A percentile compares a stretch with the other conserved stretches of the same genome.
Conservation (phyloP, 2,797 vertebrate genomes). For the Etheostoma perlongum region DNA sequence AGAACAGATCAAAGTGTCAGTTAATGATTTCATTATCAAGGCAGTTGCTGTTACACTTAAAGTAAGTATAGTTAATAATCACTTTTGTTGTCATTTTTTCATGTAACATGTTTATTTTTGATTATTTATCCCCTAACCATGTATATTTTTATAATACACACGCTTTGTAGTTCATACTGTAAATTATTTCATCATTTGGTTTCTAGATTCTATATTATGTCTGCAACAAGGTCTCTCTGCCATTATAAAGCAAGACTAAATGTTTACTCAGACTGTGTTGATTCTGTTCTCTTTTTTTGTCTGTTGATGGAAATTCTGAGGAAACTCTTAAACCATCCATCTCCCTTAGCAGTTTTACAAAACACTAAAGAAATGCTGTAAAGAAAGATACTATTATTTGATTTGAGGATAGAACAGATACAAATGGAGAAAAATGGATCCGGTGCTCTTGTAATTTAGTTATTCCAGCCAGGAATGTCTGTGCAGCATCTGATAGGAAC, state of each 20-base stretch:
- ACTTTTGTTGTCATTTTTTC: not conserved
- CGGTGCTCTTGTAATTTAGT: constrained; percentile 5
- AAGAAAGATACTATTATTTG: not conserved
- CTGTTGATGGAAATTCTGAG: constrained; percentile 18
- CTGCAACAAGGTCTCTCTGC: not conserved
- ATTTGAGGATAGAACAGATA: constrained; percentile 19
- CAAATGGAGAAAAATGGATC: constrained; percentile 7
- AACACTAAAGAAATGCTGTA: not conserved
- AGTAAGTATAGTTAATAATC: constrained; percentile 85
- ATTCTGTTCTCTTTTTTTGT: not conserved
- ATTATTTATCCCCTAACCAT: not conserved
- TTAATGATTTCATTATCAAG: constrained; percentile 98
- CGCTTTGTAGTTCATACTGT: not conserved
- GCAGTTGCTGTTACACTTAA: constrained; percentile 93
- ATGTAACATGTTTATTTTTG: not conserved
- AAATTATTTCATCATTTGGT: not conserved
- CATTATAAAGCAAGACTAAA: constrained; percentile 17
- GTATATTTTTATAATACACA: not conserved
- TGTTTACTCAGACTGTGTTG: constrained; percentile 30
- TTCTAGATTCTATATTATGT: not conserved
- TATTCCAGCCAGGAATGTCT: constrained; percentile 19
- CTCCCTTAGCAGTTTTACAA: not conserved
- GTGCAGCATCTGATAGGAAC: constrained; percentile 5
- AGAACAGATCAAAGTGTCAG: constrained; percentile 96
- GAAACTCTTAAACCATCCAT: constrained; percentile 24